Base-by-base conservation (phyloP, 2,888 invertebrate genomes). In the Agrypnus murinus region DNA sequence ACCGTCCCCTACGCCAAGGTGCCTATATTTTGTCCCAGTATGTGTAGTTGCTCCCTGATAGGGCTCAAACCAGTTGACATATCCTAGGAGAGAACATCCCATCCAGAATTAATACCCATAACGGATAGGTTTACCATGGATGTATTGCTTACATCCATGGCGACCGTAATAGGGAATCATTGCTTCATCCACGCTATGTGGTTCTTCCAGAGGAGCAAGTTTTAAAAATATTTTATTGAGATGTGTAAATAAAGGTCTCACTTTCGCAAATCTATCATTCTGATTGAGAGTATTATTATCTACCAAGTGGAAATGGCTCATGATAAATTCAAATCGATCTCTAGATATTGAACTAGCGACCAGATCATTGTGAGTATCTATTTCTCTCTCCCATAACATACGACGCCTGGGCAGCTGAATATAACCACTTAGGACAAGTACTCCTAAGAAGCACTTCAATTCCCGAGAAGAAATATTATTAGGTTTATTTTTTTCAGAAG, bases 111-210 rank as follows among this genome's bases (percentile, higher is more conserved):
- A 77, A 67, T 71, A 78, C 1, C 79, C 38, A 17, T 50, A 78
- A 32, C 77, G 43, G 8, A 78, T 78, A 7, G 77, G 76, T 38
- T 77, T 77, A 4, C 77, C 76, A 12, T 68, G 67, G 66, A 78
- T 79, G 71, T 76, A 74, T 66, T 77, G 77, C 36, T 78, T 79
- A 55, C 77, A 77, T 38, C 76, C 77, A 73, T 79, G 79, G 63
- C 79, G 19, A 65, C 48, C 77, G 80, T 76, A 81, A 64, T 83
- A 83, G 38, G 81, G 79, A n/a, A 81, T 76, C 80, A 82, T 81
- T 2, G 77, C 75, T 70, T 82, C 82, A 75, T 82, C 82, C 62
- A 81, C 70, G 65, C 77, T 77, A 71, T 76, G 74, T 58, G 71
- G 71, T 69, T 48, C 48, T 48, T 19, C 9, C 8, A 38, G 2